phyloP scores from a whole-genome alignment of 2,113 vertebrate species.

The Percina caprodes region DNA sequence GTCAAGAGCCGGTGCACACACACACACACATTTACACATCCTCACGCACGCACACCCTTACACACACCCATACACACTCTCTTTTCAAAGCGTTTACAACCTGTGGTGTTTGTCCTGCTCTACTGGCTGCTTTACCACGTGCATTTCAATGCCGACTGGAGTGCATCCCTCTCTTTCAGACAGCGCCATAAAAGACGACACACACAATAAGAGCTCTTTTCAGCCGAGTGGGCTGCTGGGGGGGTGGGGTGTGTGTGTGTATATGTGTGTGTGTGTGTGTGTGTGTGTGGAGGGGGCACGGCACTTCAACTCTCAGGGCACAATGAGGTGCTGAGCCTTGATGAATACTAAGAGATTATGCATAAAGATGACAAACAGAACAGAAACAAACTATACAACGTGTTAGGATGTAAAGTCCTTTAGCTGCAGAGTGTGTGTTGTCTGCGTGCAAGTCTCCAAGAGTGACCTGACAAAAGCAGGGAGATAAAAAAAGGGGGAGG shows the following conservation, averaged over 20 bases:
- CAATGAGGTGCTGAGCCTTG: conserved; percentile 75
- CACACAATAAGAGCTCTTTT: conserved; percentile 82
- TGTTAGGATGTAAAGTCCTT: conserved; percentile 65
- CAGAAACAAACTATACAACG: conserved; percentile 69
- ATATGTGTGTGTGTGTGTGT: too few relatives aligned
- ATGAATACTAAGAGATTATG: conserved; percentile 76
- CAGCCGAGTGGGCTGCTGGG: conserved; percentile 67
- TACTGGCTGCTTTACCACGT: conserved; percentile 77
- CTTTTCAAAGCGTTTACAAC: conserved; percentile 78
- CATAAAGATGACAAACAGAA: conserved; percentile 77
- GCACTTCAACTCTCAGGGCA: conserved; percentile 71
- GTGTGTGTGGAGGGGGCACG: too few relatives aligned
- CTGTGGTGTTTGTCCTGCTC: conserved; percentile 82
- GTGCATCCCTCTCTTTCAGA: conserved; percentile 80
- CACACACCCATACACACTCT: conserved; percentile 41
- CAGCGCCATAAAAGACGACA: conserved; percentile 79
- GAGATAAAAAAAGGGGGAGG: conserved; percentile 65
- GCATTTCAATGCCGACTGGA: conserved; percentile 82
- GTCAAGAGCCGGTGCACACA: conserved; percentile 48
- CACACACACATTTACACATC: conserved; percentile 47
- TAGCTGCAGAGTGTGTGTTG: conserved; percentile 50
- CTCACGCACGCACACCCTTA: conserved; percentile 32
- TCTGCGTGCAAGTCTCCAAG: conserved; percentile 36
- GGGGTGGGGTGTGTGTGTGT: too few relatives aligned
- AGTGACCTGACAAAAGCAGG: conserved; percentile 62